Base-by-base conservation (phyloP, 2,888 invertebrate genomes). In the Drosophila borborema region DNA sequence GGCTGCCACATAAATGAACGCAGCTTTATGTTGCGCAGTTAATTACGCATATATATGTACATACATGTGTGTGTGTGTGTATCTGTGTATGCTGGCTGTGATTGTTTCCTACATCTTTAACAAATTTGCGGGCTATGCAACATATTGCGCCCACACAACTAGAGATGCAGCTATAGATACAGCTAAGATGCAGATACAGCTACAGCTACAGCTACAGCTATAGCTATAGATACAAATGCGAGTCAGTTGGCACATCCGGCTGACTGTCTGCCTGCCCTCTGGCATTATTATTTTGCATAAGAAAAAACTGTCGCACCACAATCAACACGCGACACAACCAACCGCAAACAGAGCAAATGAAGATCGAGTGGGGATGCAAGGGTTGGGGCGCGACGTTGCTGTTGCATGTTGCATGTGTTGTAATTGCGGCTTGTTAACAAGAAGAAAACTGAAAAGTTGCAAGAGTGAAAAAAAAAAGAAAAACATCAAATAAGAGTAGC, bases 381-480 rank as follows among this genome's bases (percentile, higher is more conserved):
- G 28, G 18, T 18, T 10, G 8, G 3, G 34, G 1, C 9, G 3
- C 7, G 14, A 1, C 23, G 18, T 5, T 28, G 4, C 38, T 14
- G 64, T 41, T 49, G 65, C 61, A 74, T 28, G 36, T 60, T 40
- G 62, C 51, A 68, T 74, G 73, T 74, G 73, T 68, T 67, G 74
- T 63, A 74, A 74, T 74, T 74, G 68, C 56, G 49, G 63, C 68
- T 67, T 67, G 68, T 73, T 62, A 48, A 67, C 67, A 62, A 67
- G 49, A 16, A 40, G 49, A 18, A 18, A 49, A 60, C 28, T 23
- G 28, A 41, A 28, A 49, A 48, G 46, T 53, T 16, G 20, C 1
- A 18, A 53, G 12, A 14, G 12, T 6, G 23, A 14, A 16, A 20
- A 46, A 12, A 14, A 10, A n/a, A 51, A 34, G 1, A 54, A 8